Evolutionary conservation across 2,113 vertebrate genomes (phyloP), one percentile per base, ranked within the genome.

Genomic region (Centropus bengalensis): DNA sequence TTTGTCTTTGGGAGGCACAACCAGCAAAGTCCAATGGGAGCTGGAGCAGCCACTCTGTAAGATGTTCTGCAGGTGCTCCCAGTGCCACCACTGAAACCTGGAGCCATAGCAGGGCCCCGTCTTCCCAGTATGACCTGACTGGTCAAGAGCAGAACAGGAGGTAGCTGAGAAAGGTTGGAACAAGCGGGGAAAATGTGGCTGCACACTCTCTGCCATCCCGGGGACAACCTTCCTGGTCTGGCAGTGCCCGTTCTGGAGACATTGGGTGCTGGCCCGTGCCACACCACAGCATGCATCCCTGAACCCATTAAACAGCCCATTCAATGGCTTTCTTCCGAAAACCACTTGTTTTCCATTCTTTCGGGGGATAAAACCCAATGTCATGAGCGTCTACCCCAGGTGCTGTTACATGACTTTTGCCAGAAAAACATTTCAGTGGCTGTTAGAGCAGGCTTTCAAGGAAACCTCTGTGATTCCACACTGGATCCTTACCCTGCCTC

Each of bases 1-100:
- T 33, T 69, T 70, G 0, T 56, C 45, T 66, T 64, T 2, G 1
- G 51, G 69, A 83, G 52, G 52, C 27, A 59, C 60, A 70, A 9
- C 28, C 8, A 9, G 2, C 3, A 44, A 56, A 33, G 66, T 22
- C 9, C 42, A n/a, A 7, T 0, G 1, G 51, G 27, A 49, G 73
- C 2, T 9, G 18, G 49, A 84, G 45, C n/a, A 32, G 54, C 44
- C 19, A 1, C 28, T 59, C 52, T 0, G 2, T 4, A 23, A 58
- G 59, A 52, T 1, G 4, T 33, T 82, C 62, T 47, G 67, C 58
- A 73, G 79, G 58, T 2, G 9, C 54, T 91, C 23, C 40, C 3
- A 0, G 3, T 18, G 49, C 58, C 86, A 44, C 54, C 36, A 5
- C 11, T 8, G 45, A 78, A 51, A 68, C 38, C 47, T 62, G 77